Evolutionary conservation across 2,113 vertebrate species (phyloP).

Genomic region (Clarias batrachus): DNA sequence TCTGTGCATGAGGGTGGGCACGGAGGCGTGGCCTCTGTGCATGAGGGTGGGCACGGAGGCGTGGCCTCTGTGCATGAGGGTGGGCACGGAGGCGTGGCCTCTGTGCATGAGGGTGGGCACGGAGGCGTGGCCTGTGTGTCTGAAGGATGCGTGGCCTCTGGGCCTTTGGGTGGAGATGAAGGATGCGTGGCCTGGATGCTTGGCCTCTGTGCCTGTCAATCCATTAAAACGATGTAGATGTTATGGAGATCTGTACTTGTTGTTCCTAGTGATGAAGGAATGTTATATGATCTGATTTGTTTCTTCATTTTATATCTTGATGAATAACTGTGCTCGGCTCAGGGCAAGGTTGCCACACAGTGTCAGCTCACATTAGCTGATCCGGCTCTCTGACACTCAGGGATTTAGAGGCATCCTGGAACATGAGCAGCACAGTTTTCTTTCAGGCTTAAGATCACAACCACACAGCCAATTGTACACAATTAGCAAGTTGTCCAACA

Average conservation of each 20-base stretch:
- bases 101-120: no score
- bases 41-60: no score
- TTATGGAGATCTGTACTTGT: neutral
- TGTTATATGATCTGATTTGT: neutral
- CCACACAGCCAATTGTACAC: neutral
- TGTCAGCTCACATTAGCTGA: slow-evolving; percentile 15
- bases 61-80: no score
- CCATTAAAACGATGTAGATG: neutral
- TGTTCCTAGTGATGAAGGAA: neutral
- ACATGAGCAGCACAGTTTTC: neutral
- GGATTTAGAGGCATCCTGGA: neutral
- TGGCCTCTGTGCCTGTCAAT: neutral
- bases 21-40: no score
- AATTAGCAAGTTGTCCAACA: neutral
- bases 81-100: no score
- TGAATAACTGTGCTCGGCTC: slow-evolving; percentile 1
- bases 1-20: no score
- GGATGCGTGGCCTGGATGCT: neutral
- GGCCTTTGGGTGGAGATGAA: neutral
- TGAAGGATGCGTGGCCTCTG: neutral
- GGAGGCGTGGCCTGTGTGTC: neutral
- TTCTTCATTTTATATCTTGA: slow-evolving; percentile 25
- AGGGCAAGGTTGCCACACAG: neutral
- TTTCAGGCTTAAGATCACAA: neutral
- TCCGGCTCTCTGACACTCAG: neutral